A percentile compares a stretch with the other conserved stretches of the same genome.
Conservation (phyloP, 2,113 vertebrate species). For the Cyprinodon variegatus region DNA sequence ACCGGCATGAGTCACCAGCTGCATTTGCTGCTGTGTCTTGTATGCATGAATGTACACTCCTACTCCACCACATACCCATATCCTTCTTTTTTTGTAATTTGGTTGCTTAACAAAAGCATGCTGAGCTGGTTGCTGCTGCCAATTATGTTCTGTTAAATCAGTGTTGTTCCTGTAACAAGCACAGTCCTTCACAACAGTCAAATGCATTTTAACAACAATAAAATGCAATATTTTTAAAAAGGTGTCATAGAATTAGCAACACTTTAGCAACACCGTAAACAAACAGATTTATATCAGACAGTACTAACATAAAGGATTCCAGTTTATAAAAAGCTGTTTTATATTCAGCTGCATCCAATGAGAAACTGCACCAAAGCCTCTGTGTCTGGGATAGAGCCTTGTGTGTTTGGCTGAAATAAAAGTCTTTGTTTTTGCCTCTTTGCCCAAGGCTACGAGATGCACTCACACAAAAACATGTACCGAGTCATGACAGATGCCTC, state of each 20-base stretch:
- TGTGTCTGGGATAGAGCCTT: background rate
- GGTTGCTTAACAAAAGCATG: constrained; percentile 48
- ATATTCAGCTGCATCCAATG: background rate
- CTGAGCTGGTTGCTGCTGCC: constrained; percentile 47
- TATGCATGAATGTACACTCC: constrained; percentile 1
- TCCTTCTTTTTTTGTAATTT: constrained; percentile 42
- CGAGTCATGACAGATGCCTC: constrained; percentile 52
- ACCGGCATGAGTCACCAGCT: constrained; percentile 1
- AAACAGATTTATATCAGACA: background rate
- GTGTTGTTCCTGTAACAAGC: constrained; percentile 38
- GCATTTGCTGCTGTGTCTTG: constrained; percentile 1
- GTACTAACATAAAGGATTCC: background rate
- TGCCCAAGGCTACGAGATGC: constrained; percentile 51
- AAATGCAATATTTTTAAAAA: constrained; percentile 19
- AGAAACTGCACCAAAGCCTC: background rate
- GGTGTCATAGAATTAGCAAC: background rate
- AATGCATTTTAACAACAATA: constrained; percentile 21
- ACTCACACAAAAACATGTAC: constrained; percentile 49
- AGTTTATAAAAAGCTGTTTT: background rate
- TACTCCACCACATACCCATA: constrained; percentile 12
- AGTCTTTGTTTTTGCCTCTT: constrained; percentile 42
- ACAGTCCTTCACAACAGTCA: constrained; percentile 12
- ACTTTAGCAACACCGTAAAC: background rate
- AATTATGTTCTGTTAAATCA: constrained; percentile 47
- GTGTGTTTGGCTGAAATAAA: constrained; percentile 33